Evolutionary conservation across 2,113 vertebrate genomes (phyloP).

Genomic region (Recurvirostra avosetta): DNA sequence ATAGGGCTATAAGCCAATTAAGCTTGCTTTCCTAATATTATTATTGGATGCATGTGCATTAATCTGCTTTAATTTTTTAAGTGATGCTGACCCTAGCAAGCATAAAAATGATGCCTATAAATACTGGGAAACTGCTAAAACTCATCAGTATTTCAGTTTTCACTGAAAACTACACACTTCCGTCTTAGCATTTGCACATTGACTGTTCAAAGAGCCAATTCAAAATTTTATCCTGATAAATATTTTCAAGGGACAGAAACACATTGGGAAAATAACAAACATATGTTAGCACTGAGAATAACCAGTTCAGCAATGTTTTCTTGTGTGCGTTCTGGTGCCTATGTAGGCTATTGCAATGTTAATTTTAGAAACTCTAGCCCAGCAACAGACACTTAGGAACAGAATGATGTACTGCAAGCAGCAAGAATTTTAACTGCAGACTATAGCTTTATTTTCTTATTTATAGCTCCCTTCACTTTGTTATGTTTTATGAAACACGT

Average conservation of each 20-base stretch:
- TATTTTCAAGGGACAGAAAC: conserved; percentile 24
- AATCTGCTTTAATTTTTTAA: not conserved
- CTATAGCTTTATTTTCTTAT: conserved; percentile 46
- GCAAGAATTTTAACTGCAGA: conserved; percentile 26
- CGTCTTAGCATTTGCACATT: not conserved
- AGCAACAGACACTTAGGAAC: conserved; percentile 51
- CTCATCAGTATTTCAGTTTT: conserved; percentile 4
- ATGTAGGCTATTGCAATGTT: conserved; percentile 33
- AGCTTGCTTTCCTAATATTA: not conserved
- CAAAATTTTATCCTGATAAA: conserved; percentile 20
- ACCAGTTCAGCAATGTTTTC: conserved; percentile 13
- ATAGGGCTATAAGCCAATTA: not conserved
- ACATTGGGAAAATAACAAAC: not conserved
- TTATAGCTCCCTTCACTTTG: conserved; percentile 28
- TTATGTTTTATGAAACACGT: not conserved
- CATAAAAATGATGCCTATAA: not conserved
- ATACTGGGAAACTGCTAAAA: not conserved
- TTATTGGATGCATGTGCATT: not conserved
- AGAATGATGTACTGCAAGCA: conserved; percentile 44
- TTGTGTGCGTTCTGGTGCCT: not conserved
- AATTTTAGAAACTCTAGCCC: conserved; percentile 60
- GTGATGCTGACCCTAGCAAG: not conserved
- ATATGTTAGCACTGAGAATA: conserved; percentile 17
- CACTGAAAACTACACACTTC: not conserved
- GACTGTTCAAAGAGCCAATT: conserved; percentile 11